A percentile compares a stretch with the other conserved stretches of the same genome.
phyloP scores from a whole-genome alignment of 2,888 invertebrate genomes.

The Hofmannophila pseudospretella region DNA sequence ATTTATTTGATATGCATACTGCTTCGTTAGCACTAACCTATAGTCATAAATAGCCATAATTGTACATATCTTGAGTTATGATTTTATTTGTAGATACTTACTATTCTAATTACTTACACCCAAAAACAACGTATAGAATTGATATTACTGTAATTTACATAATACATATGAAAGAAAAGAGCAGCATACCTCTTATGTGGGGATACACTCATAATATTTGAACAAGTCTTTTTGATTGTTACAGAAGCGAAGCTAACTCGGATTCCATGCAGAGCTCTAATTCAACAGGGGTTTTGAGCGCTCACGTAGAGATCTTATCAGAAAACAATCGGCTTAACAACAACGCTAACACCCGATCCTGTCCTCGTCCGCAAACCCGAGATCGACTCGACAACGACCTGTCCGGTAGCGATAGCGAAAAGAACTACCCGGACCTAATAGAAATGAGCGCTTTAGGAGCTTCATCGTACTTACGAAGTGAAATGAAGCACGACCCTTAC shows the following conservation, averaged over 20 bases:
- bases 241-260: constrained; percentile 60
- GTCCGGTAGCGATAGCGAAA: constrained; percentile 70
- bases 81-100: no score
- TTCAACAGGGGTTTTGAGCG: constrained; percentile 61
- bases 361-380: constrained; percentile 52
- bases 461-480: constrained; percentile 56
- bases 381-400: constrained; percentile 69
- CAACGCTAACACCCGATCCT: constrained; percentile 44
- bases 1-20: no score
- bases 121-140: no score
- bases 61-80: no score
- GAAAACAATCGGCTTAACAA: constrained; percentile 64
- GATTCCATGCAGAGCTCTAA: constrained; percentile 78
- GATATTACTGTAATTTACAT: no score
- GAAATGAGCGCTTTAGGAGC: constrained; percentile 70
- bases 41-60: no score
- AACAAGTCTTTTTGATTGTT: constrained; percentile 29
- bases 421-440: constrained; percentile 77
- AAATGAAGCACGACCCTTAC: constrained; percentile 63
- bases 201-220: no score
- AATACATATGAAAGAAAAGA: no score
- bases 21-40: no score
- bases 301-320: constrained; percentile 54
- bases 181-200: no score
- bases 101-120: no score